Conservation (phyloP, 2,888 invertebrate species). For the Carterocephalus palaemon region DNA sequence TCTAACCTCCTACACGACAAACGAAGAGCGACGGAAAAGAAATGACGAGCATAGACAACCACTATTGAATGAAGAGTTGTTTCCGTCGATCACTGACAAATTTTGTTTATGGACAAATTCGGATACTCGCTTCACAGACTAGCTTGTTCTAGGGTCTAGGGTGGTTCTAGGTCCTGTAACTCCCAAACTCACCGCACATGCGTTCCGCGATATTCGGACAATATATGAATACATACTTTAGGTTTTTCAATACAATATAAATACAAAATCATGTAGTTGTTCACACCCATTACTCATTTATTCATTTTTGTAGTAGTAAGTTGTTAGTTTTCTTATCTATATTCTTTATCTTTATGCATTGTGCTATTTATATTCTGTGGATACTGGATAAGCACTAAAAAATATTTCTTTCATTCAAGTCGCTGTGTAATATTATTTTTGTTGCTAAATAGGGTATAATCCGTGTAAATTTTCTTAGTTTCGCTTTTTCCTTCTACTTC, state of each 20-base stretch:
- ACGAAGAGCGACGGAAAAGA: conserved; percentile 71
- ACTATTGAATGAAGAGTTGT: conserved; percentile 40
- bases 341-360: conserved; percentile 22
- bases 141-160: too few species aligned
- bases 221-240: too few species aligned
- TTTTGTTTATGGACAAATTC: conserved; percentile 1
- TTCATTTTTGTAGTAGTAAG: not conserved
- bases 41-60: conserved; percentile 52
- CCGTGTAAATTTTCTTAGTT: conserved; percentile 53
- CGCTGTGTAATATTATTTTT: conserved; percentile 56
- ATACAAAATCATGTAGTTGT: too few species aligned
- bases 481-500: conserved; percentile 40
- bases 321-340: conserved; percentile 11
- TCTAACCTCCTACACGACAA: conserved; percentile 73
- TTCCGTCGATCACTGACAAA: conserved; percentile 41
- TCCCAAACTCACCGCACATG: too few species aligned
- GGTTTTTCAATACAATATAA: too few species aligned
- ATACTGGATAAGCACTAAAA: conserved; percentile 29
- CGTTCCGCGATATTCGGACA: too few species aligned
- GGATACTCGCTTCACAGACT: not conserved
- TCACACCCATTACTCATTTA: too few species aligned
- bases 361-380: conserved; percentile 38
- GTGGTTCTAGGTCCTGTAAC: too few species aligned
- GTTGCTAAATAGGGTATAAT: conserved; percentile 54
- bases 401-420: conserved; percentile 41